These are phyloP conservation scores for Hoplias malabaricus DNA, from an alignment of 2,113 vertebrate genomes.

Conservation along the genomic window DNA sequence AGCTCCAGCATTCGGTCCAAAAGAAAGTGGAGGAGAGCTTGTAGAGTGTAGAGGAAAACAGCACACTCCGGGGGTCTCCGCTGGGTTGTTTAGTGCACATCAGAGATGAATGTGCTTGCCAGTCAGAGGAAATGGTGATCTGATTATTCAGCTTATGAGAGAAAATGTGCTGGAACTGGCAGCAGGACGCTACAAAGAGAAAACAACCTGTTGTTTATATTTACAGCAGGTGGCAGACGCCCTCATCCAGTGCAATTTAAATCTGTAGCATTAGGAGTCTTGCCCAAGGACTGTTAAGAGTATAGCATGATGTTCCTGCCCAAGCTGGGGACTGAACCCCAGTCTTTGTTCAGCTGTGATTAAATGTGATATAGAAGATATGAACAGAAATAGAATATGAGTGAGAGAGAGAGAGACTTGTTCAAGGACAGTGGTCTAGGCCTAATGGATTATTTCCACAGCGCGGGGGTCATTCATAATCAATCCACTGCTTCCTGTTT, in stretches of 20 bases:
- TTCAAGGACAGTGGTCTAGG: constrained; percentile 14
- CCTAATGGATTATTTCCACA: constrained; percentile 40
- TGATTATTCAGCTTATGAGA: not conserved
- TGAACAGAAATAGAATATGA: not conserved
- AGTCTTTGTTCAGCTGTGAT: too few species aligned
- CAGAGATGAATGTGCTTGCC: not conserved
- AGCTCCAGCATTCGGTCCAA: not conserved
- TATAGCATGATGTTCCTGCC: too few species aligned
- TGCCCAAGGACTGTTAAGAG: too few species aligned
- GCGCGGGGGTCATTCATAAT: constrained; percentile 46
- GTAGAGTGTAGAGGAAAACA: not conserved
- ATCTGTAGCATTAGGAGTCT: too few species aligned
- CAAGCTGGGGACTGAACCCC: too few species aligned
- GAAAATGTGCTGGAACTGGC: not conserved
- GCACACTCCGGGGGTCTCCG: not conserved
- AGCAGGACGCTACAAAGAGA: not conserved
- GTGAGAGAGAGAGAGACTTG: constrained; percentile 14
- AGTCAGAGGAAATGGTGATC: not conserved
- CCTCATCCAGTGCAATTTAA: too few species aligned
- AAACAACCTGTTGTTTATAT: not conserved
- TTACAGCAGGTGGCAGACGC: too few species aligned
- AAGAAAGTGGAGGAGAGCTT: not conserved
- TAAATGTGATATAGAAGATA: not conserved
- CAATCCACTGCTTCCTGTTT: constrained; percentile 47
- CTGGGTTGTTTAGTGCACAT: not conserved